Percentiles rank a stretch among this genome's conserved stretches.
phyloP scores from a whole-genome alignment of 2,113 vertebrate species.

The Orientallactaga bullata region DNA sequence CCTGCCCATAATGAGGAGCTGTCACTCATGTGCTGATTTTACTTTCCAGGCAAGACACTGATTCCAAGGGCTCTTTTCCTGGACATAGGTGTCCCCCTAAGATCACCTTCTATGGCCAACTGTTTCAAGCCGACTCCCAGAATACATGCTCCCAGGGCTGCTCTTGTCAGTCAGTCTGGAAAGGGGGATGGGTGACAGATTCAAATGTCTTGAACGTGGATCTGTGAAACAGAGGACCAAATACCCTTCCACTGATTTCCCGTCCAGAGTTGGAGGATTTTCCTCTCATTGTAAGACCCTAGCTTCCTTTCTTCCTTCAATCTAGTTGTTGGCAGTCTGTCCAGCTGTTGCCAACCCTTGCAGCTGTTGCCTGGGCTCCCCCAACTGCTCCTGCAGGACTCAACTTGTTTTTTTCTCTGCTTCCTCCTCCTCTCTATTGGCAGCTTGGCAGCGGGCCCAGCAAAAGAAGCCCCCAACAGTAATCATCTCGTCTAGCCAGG shows the following conservation, averaged over 20 bases:
- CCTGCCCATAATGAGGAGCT: not conserved
- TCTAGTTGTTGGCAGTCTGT: not conserved
- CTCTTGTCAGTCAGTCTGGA: not conserved
- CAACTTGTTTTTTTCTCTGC: conserved; percentile 27
- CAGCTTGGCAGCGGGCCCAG: conserved; percentile 18
- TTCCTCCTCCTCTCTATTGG: not conserved
- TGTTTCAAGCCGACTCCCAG: not conserved
- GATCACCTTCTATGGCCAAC: not conserved
- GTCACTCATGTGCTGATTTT: fast-evolving
- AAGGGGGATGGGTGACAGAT: not conserved
- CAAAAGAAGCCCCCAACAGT: not conserved
- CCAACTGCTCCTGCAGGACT: conserved; percentile 11
- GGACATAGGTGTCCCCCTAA: not conserved
- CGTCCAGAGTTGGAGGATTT: not conserved
- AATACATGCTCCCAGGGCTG: not conserved
- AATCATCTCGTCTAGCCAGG: not conserved
- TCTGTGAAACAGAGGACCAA: not conserved
- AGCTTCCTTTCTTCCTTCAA: not conserved
- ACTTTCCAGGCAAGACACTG: not conserved
- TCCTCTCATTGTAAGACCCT: not conserved
- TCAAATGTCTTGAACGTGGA: not conserved
- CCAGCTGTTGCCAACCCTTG: conserved; percentile 59
- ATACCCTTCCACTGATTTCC: not conserved
- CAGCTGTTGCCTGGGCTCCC: conserved; percentile 47
- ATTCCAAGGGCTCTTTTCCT: not conserved